These are phyloP conservation scores for Ptilodon capucinus DNA, from an alignment of 2,888 invertebrate genomes.

Conservation along the genomic window DNA sequence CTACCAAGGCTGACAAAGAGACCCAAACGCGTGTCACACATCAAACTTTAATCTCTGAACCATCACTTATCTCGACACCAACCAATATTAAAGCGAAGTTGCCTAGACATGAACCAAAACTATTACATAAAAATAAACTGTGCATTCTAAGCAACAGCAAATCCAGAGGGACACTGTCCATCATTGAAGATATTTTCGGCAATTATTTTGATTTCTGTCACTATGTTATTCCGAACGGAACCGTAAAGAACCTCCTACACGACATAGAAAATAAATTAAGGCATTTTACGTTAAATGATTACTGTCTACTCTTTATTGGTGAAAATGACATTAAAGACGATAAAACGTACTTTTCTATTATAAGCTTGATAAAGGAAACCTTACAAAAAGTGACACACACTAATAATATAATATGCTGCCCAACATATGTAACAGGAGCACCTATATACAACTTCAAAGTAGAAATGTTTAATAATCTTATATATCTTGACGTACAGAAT, in stretches of 20 bases:
- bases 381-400: neutral
- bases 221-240: neutral
- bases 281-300: constrained; percentile 4
- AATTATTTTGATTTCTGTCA: neutral
- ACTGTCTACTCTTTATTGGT: constrained; percentile 1
- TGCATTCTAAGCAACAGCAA: constrained; percentile 2
- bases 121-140: neutral
- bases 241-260: neutral
- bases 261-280: constrained; percentile 2
- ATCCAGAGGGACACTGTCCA: neutral
- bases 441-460: constrained; percentile 6
- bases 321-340: neutral
- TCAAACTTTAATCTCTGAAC: neutral
- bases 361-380: neutral
- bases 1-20: neutral
- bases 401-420: constrained; percentile 5
- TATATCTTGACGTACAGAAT: constrained; percentile 3
- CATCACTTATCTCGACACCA: neutral
- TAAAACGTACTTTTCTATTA: neutral
- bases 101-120: neutral
- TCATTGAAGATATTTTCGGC: constrained; percentile 5
- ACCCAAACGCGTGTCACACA: neutral
- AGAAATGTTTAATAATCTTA: constrained; percentile 8
- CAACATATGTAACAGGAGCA: constrained; percentile 4
- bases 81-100: too few species aligned